Conservation (phyloP, 92 coral and sea anemone genomes). For the Phenganax marumi region DNA sequence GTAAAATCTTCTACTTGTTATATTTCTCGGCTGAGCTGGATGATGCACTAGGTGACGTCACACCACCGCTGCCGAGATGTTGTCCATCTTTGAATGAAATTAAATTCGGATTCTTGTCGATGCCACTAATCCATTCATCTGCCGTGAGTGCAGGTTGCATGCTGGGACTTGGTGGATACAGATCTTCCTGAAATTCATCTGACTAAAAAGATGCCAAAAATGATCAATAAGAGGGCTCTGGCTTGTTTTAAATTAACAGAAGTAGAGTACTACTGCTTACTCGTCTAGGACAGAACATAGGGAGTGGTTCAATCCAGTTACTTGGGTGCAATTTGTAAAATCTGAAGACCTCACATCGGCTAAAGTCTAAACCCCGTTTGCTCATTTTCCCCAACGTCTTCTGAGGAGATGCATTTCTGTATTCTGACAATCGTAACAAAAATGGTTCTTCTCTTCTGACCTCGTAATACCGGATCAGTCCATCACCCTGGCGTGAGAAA, state of each 20-base stretch:
- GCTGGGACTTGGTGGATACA: constrained; percentile 78
- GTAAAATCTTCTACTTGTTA: constrained; percentile 4
- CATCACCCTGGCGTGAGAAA: constrained; percentile 73
- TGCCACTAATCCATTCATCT: constrained; percentile 85
- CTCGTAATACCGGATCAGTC: constrained; percentile 88
- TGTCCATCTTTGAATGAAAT: constrained; percentile 61
- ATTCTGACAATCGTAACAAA: constrained; percentile 76
- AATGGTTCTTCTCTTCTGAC: constrained; percentile 68
- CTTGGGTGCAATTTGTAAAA: constrained; percentile 88
- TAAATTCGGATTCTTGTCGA: constrained; percentile 65
- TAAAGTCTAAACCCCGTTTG: constrained; percentile 81
- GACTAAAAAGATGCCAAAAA: constrained; percentile 36
- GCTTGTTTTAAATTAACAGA: background rate
- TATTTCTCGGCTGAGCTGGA: constrained; percentile 30
- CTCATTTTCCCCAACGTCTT: constrained; percentile 89
- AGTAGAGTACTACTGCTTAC: constrained; percentile 56
- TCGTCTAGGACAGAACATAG: constrained; percentile 93
- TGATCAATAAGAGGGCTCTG: background rate
- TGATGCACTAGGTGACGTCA: constrained; percentile 7
- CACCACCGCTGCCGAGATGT: background rate
- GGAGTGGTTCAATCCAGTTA: constrained; percentile 76
- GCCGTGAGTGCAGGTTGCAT: constrained; percentile 76
- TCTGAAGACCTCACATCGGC: constrained; percentile 78
- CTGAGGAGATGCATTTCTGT: constrained; percentile 88
- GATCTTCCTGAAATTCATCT: constrained; percentile 72